A percentile compares a stretch with the other conserved stretches of the same genome.
phyloP scores from a whole-genome alignment of 2,797 vertebrate genomes.

The Sciaenops ocellatus region DNA sequence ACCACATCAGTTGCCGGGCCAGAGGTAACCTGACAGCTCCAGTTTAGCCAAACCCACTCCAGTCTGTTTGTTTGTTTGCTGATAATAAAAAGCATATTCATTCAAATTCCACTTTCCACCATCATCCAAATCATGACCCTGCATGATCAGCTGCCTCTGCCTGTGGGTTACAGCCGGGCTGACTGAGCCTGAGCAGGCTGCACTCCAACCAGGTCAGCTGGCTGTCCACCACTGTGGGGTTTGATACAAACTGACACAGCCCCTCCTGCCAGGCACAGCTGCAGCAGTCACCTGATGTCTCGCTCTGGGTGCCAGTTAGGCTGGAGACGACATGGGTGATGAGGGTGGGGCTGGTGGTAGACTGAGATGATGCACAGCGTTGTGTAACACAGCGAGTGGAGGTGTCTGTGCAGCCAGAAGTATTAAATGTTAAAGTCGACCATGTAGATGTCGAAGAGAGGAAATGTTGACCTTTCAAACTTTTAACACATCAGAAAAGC shows the following conservation, averaged over 20 bases:
- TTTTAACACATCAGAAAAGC: neutral
- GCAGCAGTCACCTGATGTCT: constrained; percentile 80
- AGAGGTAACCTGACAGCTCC: constrained; percentile 8
- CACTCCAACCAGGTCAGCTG: constrained; percentile 66
- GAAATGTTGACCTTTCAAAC: neutral
- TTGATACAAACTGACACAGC: constrained; percentile 72
- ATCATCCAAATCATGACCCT: constrained; percentile 15
- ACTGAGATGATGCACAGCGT: constrained; percentile 21
- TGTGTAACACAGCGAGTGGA: neutral
- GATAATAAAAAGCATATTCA: constrained; percentile 5
- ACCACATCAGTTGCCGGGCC: constrained; percentile 10
- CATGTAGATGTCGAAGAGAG: neutral
- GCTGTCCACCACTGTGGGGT: constrained; percentile 35
- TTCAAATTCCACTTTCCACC: neutral
- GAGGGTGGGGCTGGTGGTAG: constrained; percentile 33
- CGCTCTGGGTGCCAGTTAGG: constrained; percentile 54
- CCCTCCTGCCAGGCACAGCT: constrained; percentile 59
- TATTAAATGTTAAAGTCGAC: neutral
- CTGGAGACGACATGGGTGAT: constrained; percentile 37
- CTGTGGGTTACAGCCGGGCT: constrained; percentile 5
- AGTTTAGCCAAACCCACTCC: neutral
- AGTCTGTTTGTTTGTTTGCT: neutral
- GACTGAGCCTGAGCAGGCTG: constrained; percentile 30
- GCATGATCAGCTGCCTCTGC: neutral
- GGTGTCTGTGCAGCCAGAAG: neutral